phyloP scores from a whole-genome alignment of 2,888 invertebrate genomes.

The Acanthosoma haemorrhoidale region DNA sequence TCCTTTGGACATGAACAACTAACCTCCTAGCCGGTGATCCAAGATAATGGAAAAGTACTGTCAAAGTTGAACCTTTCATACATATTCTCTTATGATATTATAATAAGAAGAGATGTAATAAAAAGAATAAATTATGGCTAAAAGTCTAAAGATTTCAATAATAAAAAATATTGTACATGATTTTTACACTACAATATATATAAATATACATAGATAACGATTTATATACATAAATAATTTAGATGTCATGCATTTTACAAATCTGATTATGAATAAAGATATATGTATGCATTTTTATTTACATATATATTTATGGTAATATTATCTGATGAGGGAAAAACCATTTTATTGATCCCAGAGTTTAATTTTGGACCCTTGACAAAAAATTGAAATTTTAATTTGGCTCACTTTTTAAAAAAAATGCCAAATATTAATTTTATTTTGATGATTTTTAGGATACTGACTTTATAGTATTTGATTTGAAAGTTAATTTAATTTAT shows the following conservation, averaged over 20 bases:
- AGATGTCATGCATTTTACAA: slow-evolving; percentile 4
- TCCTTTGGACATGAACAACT: no score
- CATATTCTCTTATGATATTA: neutral
- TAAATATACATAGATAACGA: slow-evolving; percentile 4
- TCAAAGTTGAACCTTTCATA: no score
- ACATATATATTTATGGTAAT: neutral
- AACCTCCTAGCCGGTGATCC: no score
- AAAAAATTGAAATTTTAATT: neutral
- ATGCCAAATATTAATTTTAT: no score
- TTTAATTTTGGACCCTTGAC: slow-evolving; percentile 15
- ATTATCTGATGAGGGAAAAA: slow-evolving; percentile 17
- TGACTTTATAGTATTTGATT: no score
- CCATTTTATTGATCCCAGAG: slow-evolving; percentile 3
- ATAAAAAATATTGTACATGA: slow-evolving; percentile 12
- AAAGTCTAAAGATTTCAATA: neutral
- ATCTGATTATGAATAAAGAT: neutral
- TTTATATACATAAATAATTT: neutral
- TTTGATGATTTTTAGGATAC: no score
- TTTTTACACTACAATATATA: slow-evolving; percentile 9
- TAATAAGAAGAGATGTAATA: neutral
- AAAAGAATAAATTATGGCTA: neutral
- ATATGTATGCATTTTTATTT: neutral
- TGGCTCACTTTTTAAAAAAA: neutral
- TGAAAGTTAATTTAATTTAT: no score
- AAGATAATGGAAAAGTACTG: no score